Evolutionary conservation across 2,888 invertebrate genomes (phyloP).

Genomic region (Noctua fimbriata): DNA sequence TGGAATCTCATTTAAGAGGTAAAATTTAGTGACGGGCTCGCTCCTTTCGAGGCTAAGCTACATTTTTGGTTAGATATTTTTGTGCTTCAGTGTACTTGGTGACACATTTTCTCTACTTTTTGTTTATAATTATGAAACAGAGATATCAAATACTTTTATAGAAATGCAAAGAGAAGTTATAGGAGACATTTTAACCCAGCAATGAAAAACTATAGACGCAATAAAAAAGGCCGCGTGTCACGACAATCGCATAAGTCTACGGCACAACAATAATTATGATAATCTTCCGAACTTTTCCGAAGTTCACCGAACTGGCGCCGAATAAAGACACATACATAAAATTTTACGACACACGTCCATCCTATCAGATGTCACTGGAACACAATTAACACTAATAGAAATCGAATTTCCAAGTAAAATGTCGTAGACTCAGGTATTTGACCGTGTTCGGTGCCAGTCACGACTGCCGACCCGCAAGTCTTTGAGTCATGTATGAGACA

Average conservation of each 20-base stretch:
- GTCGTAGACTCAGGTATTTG: slow-evolving; percentile 42
- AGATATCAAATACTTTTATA: slow-evolving; percentile 2
- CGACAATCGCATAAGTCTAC: slow-evolving; percentile 9
- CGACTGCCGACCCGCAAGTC: slow-evolving; percentile 18
- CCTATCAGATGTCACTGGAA: slow-evolving; percentile 55
- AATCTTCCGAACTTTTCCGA: slow-evolving; percentile 53
- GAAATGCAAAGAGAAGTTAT: slow-evolving; percentile 2
- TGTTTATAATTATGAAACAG: neutral
- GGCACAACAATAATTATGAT: slow-evolving; percentile 57
- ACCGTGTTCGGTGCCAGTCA: slow-evolving; percentile 39
- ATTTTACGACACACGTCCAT: slow-evolving; percentile 63
- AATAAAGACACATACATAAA: slow-evolving; percentile 65
- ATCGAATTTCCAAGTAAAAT: slow-evolving; percentile 64
- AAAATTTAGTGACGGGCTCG: slow-evolving; percentile 60
- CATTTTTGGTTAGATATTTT: slow-evolving; percentile 38
- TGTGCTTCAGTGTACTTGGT: slow-evolving; percentile 19
- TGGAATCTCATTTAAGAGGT: slow-evolving; percentile 67
- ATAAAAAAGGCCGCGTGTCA: slow-evolving; percentile 21
- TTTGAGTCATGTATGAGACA: slow-evolving; percentile 42
- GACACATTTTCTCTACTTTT: neutral
- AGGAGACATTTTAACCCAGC: neutral
- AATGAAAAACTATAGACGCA: slow-evolving; percentile 3
- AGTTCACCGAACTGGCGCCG: slow-evolving; percentile 50
- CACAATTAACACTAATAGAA: slow-evolving; percentile 67
- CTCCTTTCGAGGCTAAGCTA: slow-evolving; percentile 14